These are phyloP conservation scores for Bujurquina vittata DNA, from an alignment of 2,113 vertebrate species.

Conservation along the genomic window DNA sequence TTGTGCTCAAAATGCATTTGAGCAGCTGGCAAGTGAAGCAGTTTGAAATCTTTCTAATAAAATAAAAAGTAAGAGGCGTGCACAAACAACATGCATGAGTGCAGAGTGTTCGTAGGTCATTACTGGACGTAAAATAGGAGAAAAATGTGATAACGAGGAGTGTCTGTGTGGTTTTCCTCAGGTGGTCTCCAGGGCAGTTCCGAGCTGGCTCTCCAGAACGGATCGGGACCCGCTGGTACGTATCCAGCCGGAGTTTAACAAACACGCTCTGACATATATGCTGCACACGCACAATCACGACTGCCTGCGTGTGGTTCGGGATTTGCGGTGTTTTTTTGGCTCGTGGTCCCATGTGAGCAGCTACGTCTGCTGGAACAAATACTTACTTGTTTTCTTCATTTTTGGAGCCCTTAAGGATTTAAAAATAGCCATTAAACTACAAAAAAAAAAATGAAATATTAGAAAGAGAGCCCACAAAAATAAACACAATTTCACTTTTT, in stretches of 20 bases:
- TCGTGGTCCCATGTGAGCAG: slow-evolving; percentile 9
- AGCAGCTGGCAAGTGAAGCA: not conserved
- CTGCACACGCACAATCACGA: not conserved
- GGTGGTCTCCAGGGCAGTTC: slow-evolving; percentile 85
- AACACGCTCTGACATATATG: not conserved
- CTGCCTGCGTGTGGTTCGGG: not conserved
- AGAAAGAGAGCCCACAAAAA: not conserved
- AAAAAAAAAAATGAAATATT: not conserved
- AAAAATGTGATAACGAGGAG: not conserved
- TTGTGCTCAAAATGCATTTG: not conserved
- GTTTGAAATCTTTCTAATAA: not conserved
- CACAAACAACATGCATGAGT: not conserved
- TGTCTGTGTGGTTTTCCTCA: slow-evolving; percentile 39
- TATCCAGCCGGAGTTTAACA: slow-evolving; percentile 21
- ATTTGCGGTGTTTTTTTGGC: not conserved
- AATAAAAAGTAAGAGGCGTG: not conserved
- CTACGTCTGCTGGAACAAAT: not conserved
- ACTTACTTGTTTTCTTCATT: slow-evolving; percentile 1
- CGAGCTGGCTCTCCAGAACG: slow-evolving; percentile 88
- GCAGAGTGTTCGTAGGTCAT: accelerated
- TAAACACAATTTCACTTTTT: not conserved
- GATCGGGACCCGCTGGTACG: slow-evolving; percentile 87
- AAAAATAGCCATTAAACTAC: not conserved
- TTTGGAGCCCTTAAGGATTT: not conserved
- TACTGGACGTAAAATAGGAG: not conserved